These are phyloP conservation scores for Laticauda colubrina DNA, from an alignment of 2,113 vertebrate species.

Conservation along the genomic window DNA sequence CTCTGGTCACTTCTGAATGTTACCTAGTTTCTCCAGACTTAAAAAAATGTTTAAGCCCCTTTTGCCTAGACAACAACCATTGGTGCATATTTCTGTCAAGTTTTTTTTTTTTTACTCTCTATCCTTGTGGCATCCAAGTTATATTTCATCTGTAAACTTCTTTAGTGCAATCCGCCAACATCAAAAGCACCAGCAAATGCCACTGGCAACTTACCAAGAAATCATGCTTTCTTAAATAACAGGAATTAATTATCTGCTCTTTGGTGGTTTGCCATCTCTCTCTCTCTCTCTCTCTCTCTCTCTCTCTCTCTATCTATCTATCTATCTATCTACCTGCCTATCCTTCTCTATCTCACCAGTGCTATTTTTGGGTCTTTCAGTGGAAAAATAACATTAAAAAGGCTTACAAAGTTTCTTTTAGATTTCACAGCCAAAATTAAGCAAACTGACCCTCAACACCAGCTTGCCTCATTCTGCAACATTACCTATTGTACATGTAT, in stretches of 20 bases:
- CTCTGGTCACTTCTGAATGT: not conserved
- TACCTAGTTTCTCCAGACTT: not conserved
- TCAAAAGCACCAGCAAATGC: not conserved
- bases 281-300: too few relatives aligned
- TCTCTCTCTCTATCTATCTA: too few relatives aligned
- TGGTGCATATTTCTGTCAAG: not conserved
- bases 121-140: not conserved
- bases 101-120: not conserved
- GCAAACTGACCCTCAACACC: not conserved
- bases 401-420: not conserved
- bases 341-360: not conserved
- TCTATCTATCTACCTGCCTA: too few relatives aligned
- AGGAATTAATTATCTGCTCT: not conserved
- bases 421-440: not conserved
- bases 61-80: not conserved
- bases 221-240: not conserved
- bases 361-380: not conserved
- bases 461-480: not conserved
- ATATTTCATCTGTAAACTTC: not conserved
- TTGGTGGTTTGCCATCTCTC: too few relatives aligned
- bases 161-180: not conserved
- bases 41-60: not conserved
- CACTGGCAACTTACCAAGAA: not conserved
- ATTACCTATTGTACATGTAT: not conserved
- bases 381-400: not conserved